Conservation (phyloP, 2,797 vertebrate species). For the Tragelaphus oryx region DNA sequence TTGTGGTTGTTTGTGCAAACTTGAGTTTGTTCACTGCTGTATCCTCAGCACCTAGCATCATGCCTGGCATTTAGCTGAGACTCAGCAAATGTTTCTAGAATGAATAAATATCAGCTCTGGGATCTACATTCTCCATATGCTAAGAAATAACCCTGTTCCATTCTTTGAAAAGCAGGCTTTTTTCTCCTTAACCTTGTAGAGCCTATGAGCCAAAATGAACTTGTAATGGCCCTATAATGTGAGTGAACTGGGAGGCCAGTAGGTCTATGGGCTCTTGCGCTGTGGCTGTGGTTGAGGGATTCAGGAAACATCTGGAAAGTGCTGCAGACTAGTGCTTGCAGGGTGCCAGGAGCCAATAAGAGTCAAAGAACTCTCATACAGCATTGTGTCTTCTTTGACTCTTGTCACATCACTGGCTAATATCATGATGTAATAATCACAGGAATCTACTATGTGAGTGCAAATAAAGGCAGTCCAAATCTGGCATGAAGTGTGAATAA, state of each 20-base stretch:
- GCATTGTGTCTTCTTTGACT: not conserved
- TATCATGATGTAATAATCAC: not conserved
- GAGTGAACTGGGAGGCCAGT: not conserved
- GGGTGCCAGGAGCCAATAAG: not conserved
- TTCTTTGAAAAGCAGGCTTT: not conserved
- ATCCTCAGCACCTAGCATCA: not conserved
- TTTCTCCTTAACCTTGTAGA: not conserved
- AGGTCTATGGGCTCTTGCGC: not conserved
- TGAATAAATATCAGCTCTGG: not conserved
- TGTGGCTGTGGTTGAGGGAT: not conserved
- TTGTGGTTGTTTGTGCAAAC: not conserved
- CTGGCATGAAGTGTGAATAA: not conserved
- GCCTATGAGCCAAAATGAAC: not conserved
- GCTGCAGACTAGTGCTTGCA: not conserved
- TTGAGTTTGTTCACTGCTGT: not conserved
- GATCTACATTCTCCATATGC: not conserved
- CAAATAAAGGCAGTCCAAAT: not conserved
- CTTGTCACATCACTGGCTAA: not conserved
- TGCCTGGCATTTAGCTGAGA: not conserved
- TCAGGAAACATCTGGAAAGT: not conserved
- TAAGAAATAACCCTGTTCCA: not conserved
- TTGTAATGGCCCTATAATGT: not conserved
- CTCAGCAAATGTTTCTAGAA: not conserved
- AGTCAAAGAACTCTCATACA: not conserved
- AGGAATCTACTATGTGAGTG: not conserved